Base-by-base conservation (phyloP, 2,113 vertebrate genomes). In the Sphyrna mokarran region DNA sequence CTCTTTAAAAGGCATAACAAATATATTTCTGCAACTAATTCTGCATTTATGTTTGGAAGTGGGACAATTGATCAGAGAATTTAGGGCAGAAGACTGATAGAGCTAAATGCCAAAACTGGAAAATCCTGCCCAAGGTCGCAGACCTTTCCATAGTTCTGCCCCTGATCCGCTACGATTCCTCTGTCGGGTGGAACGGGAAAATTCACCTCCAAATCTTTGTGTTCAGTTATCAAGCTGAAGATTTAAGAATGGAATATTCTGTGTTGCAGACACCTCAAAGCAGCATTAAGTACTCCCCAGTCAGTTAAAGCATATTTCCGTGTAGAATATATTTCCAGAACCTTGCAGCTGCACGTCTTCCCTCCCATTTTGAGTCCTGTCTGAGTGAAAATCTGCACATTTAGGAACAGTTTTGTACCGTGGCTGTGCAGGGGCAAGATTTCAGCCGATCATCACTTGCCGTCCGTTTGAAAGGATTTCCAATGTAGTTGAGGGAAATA, bases 1-100 rank as follows among this genome's bases (percentile, higher is more conserved):
- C 98, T 99, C 97, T 98, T 97, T 96, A 95, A 63, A 96, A 96
- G 69, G 72, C 66, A 72, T 33, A 26, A 43, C 9, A 43, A 26
- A 72, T 95, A 63, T 13, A 54, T 13, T 63, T 63, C 61, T 63
- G 13, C 61, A 63, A 23, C 54, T 72, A 95, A n/a, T 48, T 48
- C 40, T 43, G 37, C 23, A 72, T 48, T n/a, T 91, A 14, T 40
- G 23, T 10, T 70, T 70, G 48, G 40, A 94, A 70, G 40, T 95
- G 26, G 48, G 43, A 33, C 48, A 58, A 26, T 58, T 89, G 54
- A 29, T 89, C 26, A 26, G 86, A 58, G 40, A 72, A 66, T 14
- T 91, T 66, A 37, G n/a, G 37, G 61, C 16, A 37, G n/a, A 66
- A 93, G 63, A n/a, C 66, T 66, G 22, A 93, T 93, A n/a, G 33